Evolutionary conservation across 2,888 invertebrate genomes (phyloP), one percentile per base, ranked within the genome.

Genomic region (Dorcus parallelipipedus): DNA sequence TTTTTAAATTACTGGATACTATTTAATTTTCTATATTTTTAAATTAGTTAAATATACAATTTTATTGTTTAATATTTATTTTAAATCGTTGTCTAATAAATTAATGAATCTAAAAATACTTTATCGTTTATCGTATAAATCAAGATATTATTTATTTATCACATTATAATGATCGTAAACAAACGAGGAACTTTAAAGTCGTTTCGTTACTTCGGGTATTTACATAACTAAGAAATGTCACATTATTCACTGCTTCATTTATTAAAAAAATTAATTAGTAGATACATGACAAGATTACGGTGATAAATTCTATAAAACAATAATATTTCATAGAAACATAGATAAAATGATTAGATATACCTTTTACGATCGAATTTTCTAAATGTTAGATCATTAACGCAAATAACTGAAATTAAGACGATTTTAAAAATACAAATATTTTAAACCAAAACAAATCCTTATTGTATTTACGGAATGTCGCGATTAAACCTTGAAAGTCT

Each of bases 301-400:
- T 9, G 14, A 41, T 41, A 41, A 14, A 41, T 41, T 41, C 41
- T 41, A 41, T 14, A 41, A 10, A 10, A 41, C 41, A 41, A 41
- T 9, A 45, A 20, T 9, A 20, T 45, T 45, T 45, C 23, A 9
- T 20, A 17, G 45, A 54, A 17, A 48, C 38, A 39, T 10, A 39
- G 39, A 50, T 39, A 54, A 40, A 41, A 39, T 33, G 54, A 54
- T 54, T 48, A 54, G 54, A 54, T 54, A 54, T 49, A 8, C 10
- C 6, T 47, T 9, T 50, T 50, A 50, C 9, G 17, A 38, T 17
- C 50, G 10, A 50, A 54, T 54, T 54, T 49, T 54, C 49, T 49
- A 38, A 47, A 33, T 40, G 33, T 54, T 54, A 54, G 48, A 40
- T 54, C 54, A 54, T 17, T 9, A 38, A 10, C 9, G 17, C 39